These are phyloP conservation scores for Leptosomus discolor DNA, from an alignment of 2,113 vertebrate species.

Conservation along the genomic window DNA sequence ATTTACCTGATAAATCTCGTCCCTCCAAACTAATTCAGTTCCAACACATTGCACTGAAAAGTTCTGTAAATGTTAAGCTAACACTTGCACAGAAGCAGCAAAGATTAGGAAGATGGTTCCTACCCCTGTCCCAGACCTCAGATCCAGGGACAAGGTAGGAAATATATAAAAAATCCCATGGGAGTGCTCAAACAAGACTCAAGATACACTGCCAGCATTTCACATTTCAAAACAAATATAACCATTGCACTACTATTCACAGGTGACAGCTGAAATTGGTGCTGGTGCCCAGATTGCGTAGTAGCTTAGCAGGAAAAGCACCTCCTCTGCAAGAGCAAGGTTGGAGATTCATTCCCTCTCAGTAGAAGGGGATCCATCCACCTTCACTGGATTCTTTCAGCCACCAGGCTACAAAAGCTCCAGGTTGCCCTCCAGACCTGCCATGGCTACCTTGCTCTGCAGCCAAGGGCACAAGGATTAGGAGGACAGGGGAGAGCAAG, in stretches of 20 bases:
- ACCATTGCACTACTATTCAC: not conserved
- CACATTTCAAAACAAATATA: not conserved
- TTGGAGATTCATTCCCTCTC: not conserved
- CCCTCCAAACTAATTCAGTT: not conserved
- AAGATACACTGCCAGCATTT: not conserved
- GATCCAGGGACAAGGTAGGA: not conserved
- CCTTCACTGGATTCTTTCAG: not conserved
- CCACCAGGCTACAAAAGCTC: not conserved
- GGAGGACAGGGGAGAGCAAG: not conserved
- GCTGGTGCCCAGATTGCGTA: not conserved
- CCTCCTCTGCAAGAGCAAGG: not conserved
- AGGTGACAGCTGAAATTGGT: not conserved
- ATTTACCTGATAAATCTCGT: not conserved
- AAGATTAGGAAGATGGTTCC: not conserved
- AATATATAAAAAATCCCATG: not conserved
- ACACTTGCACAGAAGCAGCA: not conserved
- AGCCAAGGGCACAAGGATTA: not conserved
- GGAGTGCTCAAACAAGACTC: not conserved
- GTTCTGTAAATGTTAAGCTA: not conserved
- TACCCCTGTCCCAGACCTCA: not conserved
- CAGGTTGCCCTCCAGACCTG: not conserved
- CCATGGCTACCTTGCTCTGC: not conserved
- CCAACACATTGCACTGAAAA: not conserved
- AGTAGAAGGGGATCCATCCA: not conserved
- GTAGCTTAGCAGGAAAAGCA: not conserved